A percentile compares a stretch with the other conserved stretches of the same genome.
phyloP scores from a whole-genome alignment of 2,888 invertebrate genomes.

The Syrista parreyssii region DNA sequence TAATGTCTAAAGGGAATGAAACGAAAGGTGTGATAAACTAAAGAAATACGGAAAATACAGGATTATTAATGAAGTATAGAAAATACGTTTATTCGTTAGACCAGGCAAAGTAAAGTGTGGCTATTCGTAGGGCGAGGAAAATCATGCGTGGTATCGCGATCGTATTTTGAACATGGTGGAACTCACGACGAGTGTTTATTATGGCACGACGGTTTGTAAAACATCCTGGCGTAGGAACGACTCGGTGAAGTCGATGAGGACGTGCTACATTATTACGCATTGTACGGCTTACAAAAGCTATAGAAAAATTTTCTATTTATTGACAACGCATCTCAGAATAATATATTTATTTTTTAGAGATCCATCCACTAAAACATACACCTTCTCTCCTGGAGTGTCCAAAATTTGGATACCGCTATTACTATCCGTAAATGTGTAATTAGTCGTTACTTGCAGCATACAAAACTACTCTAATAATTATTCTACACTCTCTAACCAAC shows the following conservation, averaged over 20 bases:
- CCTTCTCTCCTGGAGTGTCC: conserved; percentile 16
- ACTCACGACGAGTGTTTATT: neutral
- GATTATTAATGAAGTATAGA: neutral
- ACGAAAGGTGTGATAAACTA: neutral
- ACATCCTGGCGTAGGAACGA: neutral
- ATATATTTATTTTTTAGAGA: conserved; percentile 20
- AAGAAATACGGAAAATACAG: neutral
- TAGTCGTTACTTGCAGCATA: conserved; percentile 32
- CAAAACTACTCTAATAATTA: conserved; percentile 51
- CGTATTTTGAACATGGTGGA: neutral
- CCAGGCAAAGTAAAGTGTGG: neutral
- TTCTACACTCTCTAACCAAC: conserved; percentile 61
- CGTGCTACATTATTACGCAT: neutral
- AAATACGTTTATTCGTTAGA: too few relatives aligned
- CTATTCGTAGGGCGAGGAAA: neutral
- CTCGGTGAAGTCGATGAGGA: neutral
- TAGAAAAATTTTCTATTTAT: conserved; percentile 17
- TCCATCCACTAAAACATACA: conserved; percentile 10
- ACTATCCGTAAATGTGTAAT: conserved; percentile 23
- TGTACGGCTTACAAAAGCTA: neutral
- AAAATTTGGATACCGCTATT: conserved; percentile 15
- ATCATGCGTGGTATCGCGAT: neutral
- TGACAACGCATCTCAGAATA: conserved; percentile 19
- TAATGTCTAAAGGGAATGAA: neutral
- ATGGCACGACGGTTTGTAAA: neutral